Evolutionary conservation across 2,888 invertebrate genomes (phyloP).

Genomic region (Cheilosia grossa): DNA sequence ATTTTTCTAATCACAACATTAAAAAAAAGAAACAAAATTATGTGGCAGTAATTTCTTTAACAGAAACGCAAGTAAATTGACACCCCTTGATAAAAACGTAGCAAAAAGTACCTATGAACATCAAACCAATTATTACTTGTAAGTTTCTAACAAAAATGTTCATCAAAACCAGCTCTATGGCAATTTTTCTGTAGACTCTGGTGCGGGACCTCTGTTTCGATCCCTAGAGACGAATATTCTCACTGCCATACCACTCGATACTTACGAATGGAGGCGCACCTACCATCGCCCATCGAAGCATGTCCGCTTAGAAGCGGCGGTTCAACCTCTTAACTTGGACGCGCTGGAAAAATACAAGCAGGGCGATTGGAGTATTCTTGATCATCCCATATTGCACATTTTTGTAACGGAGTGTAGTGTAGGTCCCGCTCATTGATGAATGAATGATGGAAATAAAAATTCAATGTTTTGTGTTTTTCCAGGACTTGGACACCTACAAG

Average conservation of each 20-base stretch:
- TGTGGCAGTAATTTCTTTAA: slow-evolving; percentile 1
- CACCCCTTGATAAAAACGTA: not conserved
- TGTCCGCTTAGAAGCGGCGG: slow-evolving; percentile 92
- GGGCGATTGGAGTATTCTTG: slow-evolving; percentile 90
- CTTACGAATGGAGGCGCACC: slow-evolving; percentile 95
- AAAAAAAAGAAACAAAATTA: slow-evolving; percentile 6
- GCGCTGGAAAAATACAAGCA: slow-evolving; percentile 87
- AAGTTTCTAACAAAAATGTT: slow-evolving; percentile 58
- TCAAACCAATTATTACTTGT: slow-evolving; percentile 82
- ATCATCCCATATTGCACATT: slow-evolving; percentile 95
- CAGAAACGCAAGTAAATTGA: not conserved
- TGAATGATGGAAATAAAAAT: not conserved
- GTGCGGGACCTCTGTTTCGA: slow-evolving; percentile 92
- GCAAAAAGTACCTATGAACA: slow-evolving; percentile 77
- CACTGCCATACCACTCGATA: slow-evolving; percentile 92
- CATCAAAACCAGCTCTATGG: not conserved
- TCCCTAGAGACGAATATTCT: slow-evolving; percentile 90
- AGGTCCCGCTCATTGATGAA: slow-evolving; percentile 78
- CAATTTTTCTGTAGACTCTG: slow-evolving; percentile 87
- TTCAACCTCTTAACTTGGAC: slow-evolving; percentile 91
- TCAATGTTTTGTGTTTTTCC: slow-evolving; percentile 75
- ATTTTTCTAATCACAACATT: slow-evolving; percentile 5
- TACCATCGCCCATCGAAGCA: slow-evolving; percentile 93
- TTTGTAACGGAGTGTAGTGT: slow-evolving; percentile 98
- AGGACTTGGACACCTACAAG: slow-evolving; percentile 97